Evolutionary conservation across 2,888 invertebrate species (phyloP).

Genomic region (Clitarchus hookeri): DNA sequence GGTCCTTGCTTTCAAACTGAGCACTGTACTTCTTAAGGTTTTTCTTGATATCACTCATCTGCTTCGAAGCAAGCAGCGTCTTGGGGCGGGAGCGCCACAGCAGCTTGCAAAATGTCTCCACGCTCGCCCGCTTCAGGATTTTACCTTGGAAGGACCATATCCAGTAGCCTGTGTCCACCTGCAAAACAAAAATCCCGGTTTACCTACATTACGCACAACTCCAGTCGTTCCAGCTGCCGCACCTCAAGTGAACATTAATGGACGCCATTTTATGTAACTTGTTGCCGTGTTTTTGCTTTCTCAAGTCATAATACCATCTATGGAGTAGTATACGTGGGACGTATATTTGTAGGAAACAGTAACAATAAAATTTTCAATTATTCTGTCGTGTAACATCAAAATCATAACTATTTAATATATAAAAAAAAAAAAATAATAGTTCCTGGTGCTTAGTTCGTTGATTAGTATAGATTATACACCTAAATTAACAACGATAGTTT

Average conservation of each 20-base stretch:
- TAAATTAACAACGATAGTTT: no score
- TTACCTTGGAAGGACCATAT: slow-evolving; percentile 96
- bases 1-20: slow-evolving; percentile 95
- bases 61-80: slow-evolving; percentile 78
- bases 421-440: no score
- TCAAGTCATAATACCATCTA: no score
- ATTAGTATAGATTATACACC: no score
- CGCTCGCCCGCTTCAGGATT: slow-evolving; percentile 76
- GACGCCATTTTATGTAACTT: no score
- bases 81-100: slow-evolving; percentile 95
- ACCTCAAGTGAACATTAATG: not conserved
- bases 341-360: no score
- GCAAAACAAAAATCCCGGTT: not conserved
- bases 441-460: no score
- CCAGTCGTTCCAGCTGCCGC: not conserved
- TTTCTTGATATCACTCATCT: slow-evolving; percentile 94
- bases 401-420: no score
- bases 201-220: not conserved
- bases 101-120: slow-evolving; percentile 93
- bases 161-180: slow-evolving; percentile 79
- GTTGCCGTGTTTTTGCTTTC: no score
- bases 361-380: no score
- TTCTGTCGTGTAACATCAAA: no score
- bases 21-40: slow-evolving; percentile 96
- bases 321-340: no score